Evolutionary conservation across 2,797 vertebrate genomes (phyloP), one percentile per base, ranked within the genome.

Genomic region (Gymnocypris eckloni): DNA sequence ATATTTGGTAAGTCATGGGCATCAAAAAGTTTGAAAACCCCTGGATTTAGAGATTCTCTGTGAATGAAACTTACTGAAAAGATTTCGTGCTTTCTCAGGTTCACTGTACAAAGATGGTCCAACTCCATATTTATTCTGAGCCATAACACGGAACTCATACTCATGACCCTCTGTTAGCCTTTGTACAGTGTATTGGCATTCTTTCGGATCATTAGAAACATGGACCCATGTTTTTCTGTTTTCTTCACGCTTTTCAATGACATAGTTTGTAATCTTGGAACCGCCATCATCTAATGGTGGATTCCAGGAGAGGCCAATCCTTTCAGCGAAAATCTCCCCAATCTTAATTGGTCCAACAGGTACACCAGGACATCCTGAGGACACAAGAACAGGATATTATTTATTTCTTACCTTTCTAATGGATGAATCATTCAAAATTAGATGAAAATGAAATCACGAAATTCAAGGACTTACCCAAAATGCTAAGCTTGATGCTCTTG

Each of bases 221-320:
- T 93, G 94, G 15, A 98, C 96, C 98, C 98, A 99, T n/a, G 97
- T 95, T 92, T 95, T 99, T 83, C 98, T 96, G 92, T 97, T 99
- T 82, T 97, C 97, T 93, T 99, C 98, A 75, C 96, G 97, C 92
- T 99, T 99, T 92, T 99, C 98, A 91, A 99, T 92, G 37, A 99
- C 97, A 56, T 99, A 99, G 92, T 99, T 99, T 79, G 97, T 99
- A 89, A 99, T 97, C 92, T 97, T 99, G 88, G 97, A 98, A 89
- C 96, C 98, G 45, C 98, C 98, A 12, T 99, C 96, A 87, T 99
- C 96, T 87, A 92, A 94, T 81, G 98, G 97, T 86, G 97, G 96
- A 76, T 95, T 96, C 98, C 98, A 99, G 66, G 97, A 96, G 90
- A 99, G 91, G 13, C 97, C 98, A 83, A 99, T 99, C 88, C 97